Evolutionary conservation across 2,888 invertebrate species (phyloP).

Genomic region (Kryphioiulus occultus): DNA sequence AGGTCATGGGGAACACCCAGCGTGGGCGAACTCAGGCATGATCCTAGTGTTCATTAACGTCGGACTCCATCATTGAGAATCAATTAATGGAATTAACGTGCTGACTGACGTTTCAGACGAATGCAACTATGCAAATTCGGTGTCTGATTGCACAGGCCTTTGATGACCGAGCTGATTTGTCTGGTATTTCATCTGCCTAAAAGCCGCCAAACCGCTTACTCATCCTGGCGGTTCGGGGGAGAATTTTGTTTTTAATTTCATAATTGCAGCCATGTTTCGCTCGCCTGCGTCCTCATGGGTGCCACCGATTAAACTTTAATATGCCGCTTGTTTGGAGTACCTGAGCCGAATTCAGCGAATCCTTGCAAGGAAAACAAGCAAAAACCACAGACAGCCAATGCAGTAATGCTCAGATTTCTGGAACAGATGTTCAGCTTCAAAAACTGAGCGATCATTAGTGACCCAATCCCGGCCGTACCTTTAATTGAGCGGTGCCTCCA

Average conservation of each 20-base stretch:
- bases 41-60: background rate
- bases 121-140: background rate
- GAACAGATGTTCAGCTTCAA: too few relatives aligned
- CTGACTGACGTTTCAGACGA: background rate
- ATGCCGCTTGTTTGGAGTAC: background rate
- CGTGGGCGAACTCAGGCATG: background rate
- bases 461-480: too few relatives aligned
- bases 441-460: too few relatives aligned
- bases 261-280: background rate
- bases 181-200: background rate
- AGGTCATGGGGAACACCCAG: slow-evolving; percentile 10
- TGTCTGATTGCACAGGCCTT: background rate
- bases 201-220: background rate
- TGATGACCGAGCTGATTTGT: background rate
- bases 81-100: background rate
- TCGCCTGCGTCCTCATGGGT: background rate
- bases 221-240: background rate
- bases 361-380: background rate
- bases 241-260: background rate
- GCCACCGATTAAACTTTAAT: background rate
- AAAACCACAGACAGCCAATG: too few relatives aligned
- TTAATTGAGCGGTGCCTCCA: too few relatives aligned
- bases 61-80: background rate
- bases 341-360: background rate
- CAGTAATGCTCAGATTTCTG: too few relatives aligned